Percentiles rank a stretch among this genome's conserved stretches.
Conservation (phyloP, 1,140 invertebrate species). For the Cydia pomonella region DNA sequence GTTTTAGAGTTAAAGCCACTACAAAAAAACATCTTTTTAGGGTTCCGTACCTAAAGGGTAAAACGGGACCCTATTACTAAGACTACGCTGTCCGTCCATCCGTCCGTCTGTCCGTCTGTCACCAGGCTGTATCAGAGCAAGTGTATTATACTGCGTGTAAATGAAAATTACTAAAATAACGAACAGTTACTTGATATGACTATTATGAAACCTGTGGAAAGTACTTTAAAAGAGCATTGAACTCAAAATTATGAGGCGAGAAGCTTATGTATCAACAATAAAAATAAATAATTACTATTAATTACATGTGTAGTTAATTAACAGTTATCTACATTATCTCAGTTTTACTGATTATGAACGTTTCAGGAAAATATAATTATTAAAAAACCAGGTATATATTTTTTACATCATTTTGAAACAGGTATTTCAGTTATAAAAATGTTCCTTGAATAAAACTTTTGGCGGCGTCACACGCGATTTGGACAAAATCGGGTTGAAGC, state of each 20-base stretch:
- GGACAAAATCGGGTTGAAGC: too few relatives aligned
- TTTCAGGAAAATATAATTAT: not conserved
- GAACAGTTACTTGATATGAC: not conserved
- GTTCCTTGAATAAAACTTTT: too few relatives aligned
- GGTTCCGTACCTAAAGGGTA: too few relatives aligned
- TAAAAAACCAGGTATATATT: not conserved
- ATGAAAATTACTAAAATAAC: not conserved
- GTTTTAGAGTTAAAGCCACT: too few relatives aligned
- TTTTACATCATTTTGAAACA: too few relatives aligned
- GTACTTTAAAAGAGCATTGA: constrained; percentile 1
- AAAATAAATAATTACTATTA: not conserved
- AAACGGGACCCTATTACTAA: too few relatives aligned
- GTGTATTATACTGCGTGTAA: not conserved
- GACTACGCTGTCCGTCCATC: too few relatives aligned
- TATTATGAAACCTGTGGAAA: constrained; percentile 2
- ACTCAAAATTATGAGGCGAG: not conserved
- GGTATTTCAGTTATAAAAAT: too few relatives aligned
- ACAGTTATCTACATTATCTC: not conserved
- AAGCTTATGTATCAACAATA: not conserved
- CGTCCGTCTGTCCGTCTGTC: too few relatives aligned
- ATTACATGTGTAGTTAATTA: not conserved
- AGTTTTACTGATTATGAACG: not conserved
- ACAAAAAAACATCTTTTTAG: too few relatives aligned
- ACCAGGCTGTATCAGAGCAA: too few relatives aligned
- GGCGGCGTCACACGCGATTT: too few relatives aligned